Percentiles rank a stretch among this genome's conserved stretches.
Evolutionary conservation across 2,113 vertebrate species (phyloP).

Genomic region (Campylorhamphus procurvoides): DNA sequence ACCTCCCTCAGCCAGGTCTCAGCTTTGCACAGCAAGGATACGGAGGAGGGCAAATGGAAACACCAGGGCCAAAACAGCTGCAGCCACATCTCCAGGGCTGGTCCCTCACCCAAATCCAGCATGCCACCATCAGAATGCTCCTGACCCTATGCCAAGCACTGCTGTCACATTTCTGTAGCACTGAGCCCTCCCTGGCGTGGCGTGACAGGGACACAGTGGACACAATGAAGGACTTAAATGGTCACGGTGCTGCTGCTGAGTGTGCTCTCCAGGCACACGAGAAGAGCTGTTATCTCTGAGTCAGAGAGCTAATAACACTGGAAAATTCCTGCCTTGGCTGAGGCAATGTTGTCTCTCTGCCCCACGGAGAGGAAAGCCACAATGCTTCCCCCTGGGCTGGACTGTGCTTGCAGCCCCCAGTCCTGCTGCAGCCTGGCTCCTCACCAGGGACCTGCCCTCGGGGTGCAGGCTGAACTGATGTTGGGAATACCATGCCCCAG

Average conservation of each 20-base stretch:
- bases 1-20: neutral
- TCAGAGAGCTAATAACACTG: neutral
- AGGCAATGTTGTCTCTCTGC: neutral
- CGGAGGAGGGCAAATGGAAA: accelerated
- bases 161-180: accelerated
- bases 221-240: neutral
- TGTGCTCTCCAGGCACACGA: neutral
- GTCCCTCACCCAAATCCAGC: neutral
- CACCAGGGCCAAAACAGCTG: neutral
- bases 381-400: accelerated
- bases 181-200: neutral
- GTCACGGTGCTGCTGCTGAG: neutral
- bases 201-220: accelerated
- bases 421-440: neutral
- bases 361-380: accelerated
- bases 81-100: neutral
- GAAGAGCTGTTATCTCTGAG: neutral
- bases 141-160: neutral
- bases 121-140: accelerated
- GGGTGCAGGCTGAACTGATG: neutral
- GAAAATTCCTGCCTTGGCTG: neutral
- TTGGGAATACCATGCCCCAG: too few species aligned
- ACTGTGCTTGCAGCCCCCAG: neutral
- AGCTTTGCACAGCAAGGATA: accelerated
- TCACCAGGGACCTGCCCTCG: accelerated